Evolutionary conservation across 2,797 vertebrate genomes (phyloP).

Genomic region (Sternotherus odoratus): DNA sequence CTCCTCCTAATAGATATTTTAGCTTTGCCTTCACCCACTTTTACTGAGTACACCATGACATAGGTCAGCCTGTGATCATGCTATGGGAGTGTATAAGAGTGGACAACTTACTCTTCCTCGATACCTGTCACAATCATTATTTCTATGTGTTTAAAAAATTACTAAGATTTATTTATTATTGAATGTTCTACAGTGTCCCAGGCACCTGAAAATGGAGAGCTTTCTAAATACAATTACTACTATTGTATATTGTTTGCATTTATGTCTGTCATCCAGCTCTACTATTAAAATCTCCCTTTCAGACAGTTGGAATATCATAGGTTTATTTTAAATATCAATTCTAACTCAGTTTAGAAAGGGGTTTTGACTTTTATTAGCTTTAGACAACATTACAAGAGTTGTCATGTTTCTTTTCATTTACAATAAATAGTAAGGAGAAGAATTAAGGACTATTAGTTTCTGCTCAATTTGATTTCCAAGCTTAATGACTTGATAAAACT

Average conservation of each 20-base stretch:
- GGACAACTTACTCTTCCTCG: not conserved
- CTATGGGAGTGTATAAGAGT: not conserved
- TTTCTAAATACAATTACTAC: not conserved
- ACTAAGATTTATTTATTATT: not conserved
- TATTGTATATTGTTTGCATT: not conserved
- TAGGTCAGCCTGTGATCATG: not conserved
- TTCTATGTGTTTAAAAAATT: not conserved
- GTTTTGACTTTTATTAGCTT: not conserved
- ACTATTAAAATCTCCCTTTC: not conserved
- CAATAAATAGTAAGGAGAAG: not conserved
- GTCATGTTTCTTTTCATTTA: conserved; percentile 16
- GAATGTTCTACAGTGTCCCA: not conserved
- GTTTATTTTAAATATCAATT: too few species aligned
- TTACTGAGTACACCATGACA: not conserved
- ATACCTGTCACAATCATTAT: not conserved
- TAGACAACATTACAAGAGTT: not conserved
- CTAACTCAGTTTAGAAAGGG: not conserved
- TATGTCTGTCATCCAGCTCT: not conserved
- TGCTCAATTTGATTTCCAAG: not conserved
- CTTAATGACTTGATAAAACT: not conserved
- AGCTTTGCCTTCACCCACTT: not conserved
- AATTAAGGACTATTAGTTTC: conserved; percentile 10
- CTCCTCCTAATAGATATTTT: not conserved
- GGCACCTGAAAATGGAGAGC: not conserved
- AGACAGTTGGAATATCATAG: not conserved